Base-by-base conservation (phyloP, 2,113 vertebrate genomes). In the Microcebus tavaratra region DNA sequence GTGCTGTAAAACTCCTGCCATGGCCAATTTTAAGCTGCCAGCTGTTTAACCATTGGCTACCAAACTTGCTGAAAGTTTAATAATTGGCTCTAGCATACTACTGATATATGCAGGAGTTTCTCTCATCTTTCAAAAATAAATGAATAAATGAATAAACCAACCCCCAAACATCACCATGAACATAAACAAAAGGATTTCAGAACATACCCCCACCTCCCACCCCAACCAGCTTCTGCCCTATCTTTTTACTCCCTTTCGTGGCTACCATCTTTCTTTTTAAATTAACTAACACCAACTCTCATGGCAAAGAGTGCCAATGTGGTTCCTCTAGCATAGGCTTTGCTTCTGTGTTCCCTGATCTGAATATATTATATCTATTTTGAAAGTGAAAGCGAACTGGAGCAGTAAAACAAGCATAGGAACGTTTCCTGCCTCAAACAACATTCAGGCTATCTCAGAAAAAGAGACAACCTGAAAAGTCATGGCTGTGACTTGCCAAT, bases 61-160 rank as follows among this genome's bases (percentile, higher is more conserved):
- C 50, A 88, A 96, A 80, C 72, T 73, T 92, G 4, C 20, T 50
- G 75, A 87, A 81, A 82, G 87, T 34, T 59, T 73, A 84, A 59
- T 81, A 86, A 65, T 14, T 78, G 34, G 14, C 42, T 91, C 34
- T 8, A 48, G 36, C 21, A 73, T 10, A 23, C 75, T 15, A 42
- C 0, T 80, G 34, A 79, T n/a, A 15, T 1, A 29, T 9, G 15
- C 48, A 67, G 12, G 36, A 50, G 3, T 75, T 68, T 45, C 39
- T 80, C 72, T 76, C n/a, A n/a, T 65, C 21, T 76, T 63, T n/a
- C 10, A 63, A 63, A 63, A 29, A 63, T 2, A 63, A 63, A 63
- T 10, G 9, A 27, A 63, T 10, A 61, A 90, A 95, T 29, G 90
- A 68, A n/a, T 13, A 39, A 73, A 67, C 31, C n/a, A 36, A 34